These are phyloP conservation scores for Anastatus disparis DNA, from an alignment of 1,140 invertebrate species.

Conservation along the genomic window DNA sequence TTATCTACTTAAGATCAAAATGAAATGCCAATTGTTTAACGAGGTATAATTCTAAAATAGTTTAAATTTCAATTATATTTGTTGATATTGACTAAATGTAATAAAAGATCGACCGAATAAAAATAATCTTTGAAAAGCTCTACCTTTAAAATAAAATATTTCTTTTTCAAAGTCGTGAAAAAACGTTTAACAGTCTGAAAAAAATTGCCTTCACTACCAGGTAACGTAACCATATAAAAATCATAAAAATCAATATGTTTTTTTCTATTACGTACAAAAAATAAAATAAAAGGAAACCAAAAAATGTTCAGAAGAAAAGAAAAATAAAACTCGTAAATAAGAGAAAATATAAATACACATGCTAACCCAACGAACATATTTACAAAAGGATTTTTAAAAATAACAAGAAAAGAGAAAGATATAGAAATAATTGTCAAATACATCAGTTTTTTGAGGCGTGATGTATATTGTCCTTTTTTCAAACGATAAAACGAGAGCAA, in stretches of 20 bases:
- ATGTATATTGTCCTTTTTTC: slow-evolving; percentile 20
- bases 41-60: no score
- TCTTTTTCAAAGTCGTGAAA: not conserved
- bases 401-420: not conserved
- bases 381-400: slow-evolving; percentile 3
- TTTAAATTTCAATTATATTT: no score
- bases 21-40: no score
- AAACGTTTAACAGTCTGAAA: not conserved
- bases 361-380: not conserved
- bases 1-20: no score
- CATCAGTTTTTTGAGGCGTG: no score
- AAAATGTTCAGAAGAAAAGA: not conserved
- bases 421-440: not conserved
- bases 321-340: no score
- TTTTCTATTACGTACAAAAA: not conserved
- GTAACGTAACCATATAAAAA: not conserved
- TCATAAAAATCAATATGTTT: slow-evolving; percentile 20
- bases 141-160: not conserved
- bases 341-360: no score
- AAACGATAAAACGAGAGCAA: slow-evolving; percentile 2
- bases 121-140: no score
- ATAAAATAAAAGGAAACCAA: no score
- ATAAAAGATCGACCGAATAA: no score
- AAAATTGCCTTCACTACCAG: not conserved
- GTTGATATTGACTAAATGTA: no score